phyloP scores from a whole-genome alignment of 2,888 invertebrate genomes.

The Gryllus longicercus region DNA sequence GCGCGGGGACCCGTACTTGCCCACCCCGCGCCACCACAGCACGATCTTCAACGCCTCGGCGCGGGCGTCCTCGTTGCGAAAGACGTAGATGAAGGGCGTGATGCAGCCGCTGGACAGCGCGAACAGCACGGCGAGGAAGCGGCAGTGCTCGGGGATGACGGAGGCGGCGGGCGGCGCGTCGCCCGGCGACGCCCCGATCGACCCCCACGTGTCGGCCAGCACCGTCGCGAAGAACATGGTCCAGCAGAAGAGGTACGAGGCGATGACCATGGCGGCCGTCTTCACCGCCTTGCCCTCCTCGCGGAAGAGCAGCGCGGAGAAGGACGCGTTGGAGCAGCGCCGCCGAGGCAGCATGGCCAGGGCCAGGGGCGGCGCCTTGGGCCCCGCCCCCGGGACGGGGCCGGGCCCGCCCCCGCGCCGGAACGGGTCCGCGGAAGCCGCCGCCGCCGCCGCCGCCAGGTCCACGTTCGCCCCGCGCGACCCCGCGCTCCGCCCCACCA shows the following conservation, averaged over 20 bases:
- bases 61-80: constrained; percentile 48
- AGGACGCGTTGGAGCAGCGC: constrained; percentile 48
- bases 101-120: constrained; percentile 50
- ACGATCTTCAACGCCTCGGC: constrained; percentile 44
- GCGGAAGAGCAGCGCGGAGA: constrained; percentile 48
- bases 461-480: constrained; percentile 34
- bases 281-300: constrained; percentile 54
- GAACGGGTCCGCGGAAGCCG: constrained; percentile 33
- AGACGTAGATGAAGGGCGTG: constrained; percentile 54
- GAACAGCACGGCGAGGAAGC: constrained; percentile 43
- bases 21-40: constrained; percentile 40
- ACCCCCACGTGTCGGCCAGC: constrained; percentile 41
- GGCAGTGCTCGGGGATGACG: constrained; percentile 35
- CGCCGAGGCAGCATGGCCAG: constrained; percentile 35
- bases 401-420: constrained; percentile 24
- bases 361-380: constrained; percentile 30
- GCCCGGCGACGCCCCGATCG: constrained; percentile 32
- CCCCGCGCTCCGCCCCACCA: constrained; percentile 30
- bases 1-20: constrained; percentile 31
- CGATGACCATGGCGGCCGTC: constrained; percentile 51
- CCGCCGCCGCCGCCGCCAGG: constrained; percentile 30
- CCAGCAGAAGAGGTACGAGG: constrained; percentile 52
- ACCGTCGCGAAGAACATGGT: constrained; percentile 47
- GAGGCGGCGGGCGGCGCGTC: constrained; percentile 40
- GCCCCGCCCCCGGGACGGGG: constrained; percentile 4